Base-by-base conservation (phyloP, 2,888 invertebrate species). In the Agonopterix alstromeriana region DNA sequence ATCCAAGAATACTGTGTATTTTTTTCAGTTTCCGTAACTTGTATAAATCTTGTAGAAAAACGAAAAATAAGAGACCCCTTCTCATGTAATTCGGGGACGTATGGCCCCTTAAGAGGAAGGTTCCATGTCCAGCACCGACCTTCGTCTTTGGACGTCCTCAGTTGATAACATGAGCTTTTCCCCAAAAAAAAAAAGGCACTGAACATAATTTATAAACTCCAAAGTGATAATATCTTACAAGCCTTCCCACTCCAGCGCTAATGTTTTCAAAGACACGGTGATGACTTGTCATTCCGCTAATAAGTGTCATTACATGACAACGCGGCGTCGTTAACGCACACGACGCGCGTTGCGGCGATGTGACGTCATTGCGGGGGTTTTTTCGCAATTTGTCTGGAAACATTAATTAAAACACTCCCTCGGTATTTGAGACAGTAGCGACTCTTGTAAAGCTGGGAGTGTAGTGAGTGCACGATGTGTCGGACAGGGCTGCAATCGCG, bases 351-450 rank as follows among this genome's bases (percentile, higher is more conserved):
- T 40, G 27, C 49, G 52, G 53, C 53, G 45, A 57, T 58, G 61
- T 64, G 47, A 45, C 45, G 46, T 53, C 55, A 57, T 54, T 52
- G 55, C 44, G 38, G 44, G 61, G 67, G 62, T 75, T 82, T 82
- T 83, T 82, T 79, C 70, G 69, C 73, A 76, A 79, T 76, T 81
- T 77, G 74, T 75, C 71, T 66, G 66, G 63, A 66, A 73, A 78
- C 73, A 77, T 79, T 80, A 81, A 83, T 82, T 82, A 77, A 82
- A 81, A 77, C 70, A 72, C 72, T 74, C 77, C 76, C 76, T 61
- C 63, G 72, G 63, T 63, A 70, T 75, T 76, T 71, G 76, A 78
- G 73, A 77, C 73, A 71, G 62, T 66, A 67, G 70, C 65, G 67
- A 65, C 65, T 63, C 55, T 58, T 48, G 51, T 58, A 50, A 61